Base-by-base conservation (phyloP, 2,113 vertebrate genomes). In the Lepidiolamprologus cunningtoni region DNA sequence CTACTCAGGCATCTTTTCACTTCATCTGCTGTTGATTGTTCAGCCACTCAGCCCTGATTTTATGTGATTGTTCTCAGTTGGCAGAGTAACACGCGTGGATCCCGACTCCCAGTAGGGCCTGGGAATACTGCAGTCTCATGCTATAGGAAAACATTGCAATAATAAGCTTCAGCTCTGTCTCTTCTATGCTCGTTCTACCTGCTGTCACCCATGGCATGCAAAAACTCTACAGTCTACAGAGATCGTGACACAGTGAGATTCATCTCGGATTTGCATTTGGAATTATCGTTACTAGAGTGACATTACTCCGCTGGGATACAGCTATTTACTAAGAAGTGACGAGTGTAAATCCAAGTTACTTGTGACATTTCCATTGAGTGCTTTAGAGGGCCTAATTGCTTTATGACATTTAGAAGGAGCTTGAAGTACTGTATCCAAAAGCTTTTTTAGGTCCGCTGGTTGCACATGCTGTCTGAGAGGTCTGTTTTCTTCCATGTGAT, bases 1-100 rank as follows among this genome's bases (percentile, higher is more conserved):
- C 93, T 93, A 93, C 95, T 95, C 94, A 95, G 95, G 95, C 94
- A 89, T 95, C 92, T 89, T 89, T 68, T 94, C 66, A 89, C 92
- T 93, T 90, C 89, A 92, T 94, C 90, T 91, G 93, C 93, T 90
- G 90, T 89, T 91, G 93, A 95, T 96, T 95, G 94, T 95, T 93
- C 88, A 88, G 89, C 93, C 92, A 81, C 91, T 86, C 83, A 84
- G 89, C 91, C 89, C 92, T 82, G 86, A 89, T 91, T 71, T 91
- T 87, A 89, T 80, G 87, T 92, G 93, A 94, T 96, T 96, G 94
- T 95, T 94, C 88, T 93, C 88, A 76, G 86, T 81, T 52, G 84
- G 87, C 83, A 42, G 88, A 91, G 78, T 82, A 87, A 86, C 87
- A 88, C 83, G 58, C 42, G 35, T 63, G 40, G 79, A 93, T 88